phyloP scores from a whole-genome alignment of 2,113 vertebrate genomes.

The Apodemus speciosus region DNA sequence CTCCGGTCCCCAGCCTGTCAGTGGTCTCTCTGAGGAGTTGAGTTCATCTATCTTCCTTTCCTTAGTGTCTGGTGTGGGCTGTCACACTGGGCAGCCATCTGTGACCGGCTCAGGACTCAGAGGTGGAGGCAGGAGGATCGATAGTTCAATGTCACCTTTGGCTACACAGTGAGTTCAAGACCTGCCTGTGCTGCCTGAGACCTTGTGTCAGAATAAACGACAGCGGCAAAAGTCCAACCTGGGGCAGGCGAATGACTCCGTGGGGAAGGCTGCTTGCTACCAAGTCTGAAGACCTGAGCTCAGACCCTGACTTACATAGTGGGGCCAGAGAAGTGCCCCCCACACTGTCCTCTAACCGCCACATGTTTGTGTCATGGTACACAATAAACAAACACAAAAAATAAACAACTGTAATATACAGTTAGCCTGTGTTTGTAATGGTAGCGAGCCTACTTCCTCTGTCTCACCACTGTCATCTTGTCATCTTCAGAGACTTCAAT shows the following conservation, averaged over 20 bases:
- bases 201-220: background rate
- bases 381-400: background rate
- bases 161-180: background rate
- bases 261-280: background rate
- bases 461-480: background rate
- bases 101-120: background rate
- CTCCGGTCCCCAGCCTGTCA: background rate
- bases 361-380: background rate
- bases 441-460: background rate
- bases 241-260: background rate
- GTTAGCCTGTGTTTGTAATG: background rate
- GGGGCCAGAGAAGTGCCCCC: background rate
- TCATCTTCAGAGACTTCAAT: background rate
- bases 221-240: background rate
- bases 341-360: background rate
- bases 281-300: background rate
- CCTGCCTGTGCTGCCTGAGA: background rate
- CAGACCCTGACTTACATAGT: background rate
- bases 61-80: background rate
- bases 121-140: background rate
- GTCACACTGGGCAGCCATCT: slow-evolving; percentile 10
- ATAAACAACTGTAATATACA: background rate
- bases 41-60: background rate
- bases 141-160: background rate
- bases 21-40: background rate